These are phyloP conservation scores for Myoxocephalus aenaeus DNA, from an alignment of 2,797 vertebrate genomes.

Conservation along the genomic window DNA sequence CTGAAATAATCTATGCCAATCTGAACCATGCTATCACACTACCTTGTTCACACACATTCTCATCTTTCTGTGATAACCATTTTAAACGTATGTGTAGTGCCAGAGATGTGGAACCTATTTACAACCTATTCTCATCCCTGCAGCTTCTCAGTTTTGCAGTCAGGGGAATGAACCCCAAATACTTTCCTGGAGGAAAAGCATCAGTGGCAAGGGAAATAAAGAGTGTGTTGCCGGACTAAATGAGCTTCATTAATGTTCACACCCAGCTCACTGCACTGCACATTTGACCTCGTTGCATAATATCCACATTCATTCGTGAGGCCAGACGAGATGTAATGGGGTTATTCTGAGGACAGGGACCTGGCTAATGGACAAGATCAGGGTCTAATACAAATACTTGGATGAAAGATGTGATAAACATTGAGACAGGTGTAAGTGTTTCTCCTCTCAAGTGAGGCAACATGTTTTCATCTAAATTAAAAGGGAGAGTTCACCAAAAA, in stretches of 20 bases:
- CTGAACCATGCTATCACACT: constrained; percentile 44
- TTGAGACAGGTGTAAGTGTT: background rate
- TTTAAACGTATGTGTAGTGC: constrained; percentile 22
- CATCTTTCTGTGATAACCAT: constrained; percentile 20
- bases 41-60: constrained; percentile 19
- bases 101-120: constrained; percentile 12
- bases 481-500: background rate
- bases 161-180: constrained; percentile 41
- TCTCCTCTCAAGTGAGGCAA: background rate
- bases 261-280: constrained; percentile 52
- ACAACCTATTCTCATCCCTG: constrained; percentile 9
- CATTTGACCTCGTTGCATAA: constrained; percentile 68
- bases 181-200: constrained; percentile 51
- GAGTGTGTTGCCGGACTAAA: constrained; percentile 53
- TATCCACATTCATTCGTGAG: constrained; percentile 53
- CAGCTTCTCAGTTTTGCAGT: constrained; percentile 36
- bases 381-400: constrained; percentile 22
- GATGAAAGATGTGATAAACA: constrained; percentile 33
- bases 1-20: constrained; percentile 59
- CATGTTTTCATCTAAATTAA: constrained; percentile 5
- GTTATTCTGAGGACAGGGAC: constrained; percentile 64
- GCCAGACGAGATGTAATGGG: constrained; percentile 46
- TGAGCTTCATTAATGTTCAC: constrained; percentile 65
- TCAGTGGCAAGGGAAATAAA: constrained; percentile 54
- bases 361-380: constrained; percentile 46